Percentiles rank a stretch among this genome's conserved stretches.
These are phyloP conservation scores for Sebastes alutus DNA, from an alignment of 2,797 vertebrate species.

Conservation along the genomic window DNA sequence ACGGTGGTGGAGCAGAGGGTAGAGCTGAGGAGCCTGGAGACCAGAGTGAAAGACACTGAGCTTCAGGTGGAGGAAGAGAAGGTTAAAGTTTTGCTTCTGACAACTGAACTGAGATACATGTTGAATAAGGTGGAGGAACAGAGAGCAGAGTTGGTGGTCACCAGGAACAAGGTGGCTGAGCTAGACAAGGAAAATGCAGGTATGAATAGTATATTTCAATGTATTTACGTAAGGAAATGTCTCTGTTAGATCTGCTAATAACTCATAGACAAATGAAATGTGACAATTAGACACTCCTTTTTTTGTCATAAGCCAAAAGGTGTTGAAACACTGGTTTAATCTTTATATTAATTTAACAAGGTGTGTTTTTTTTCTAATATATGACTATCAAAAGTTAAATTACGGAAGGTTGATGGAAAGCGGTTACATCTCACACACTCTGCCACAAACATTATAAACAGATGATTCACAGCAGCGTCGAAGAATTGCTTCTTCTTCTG, in stretches of 20 bases:
- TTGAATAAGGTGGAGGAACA: no score
- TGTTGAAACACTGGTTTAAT: background rate
- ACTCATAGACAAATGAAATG: background rate
- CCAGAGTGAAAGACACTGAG: background rate
- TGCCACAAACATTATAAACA: conserved; percentile 6
- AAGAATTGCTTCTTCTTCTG: conserved; percentile 11
- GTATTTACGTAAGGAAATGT: background rate
- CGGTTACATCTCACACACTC: background rate
- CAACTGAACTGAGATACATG: background rate
- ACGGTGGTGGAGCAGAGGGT: background rate
- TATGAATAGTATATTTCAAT: background rate
- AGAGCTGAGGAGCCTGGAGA: conserved; percentile 1
- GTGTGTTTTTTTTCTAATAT: background rate
- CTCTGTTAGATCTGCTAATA: background rate
- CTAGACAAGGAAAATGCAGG: background rate
- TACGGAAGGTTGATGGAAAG: background rate
- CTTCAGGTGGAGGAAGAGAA: background rate
- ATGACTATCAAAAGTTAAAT: background rate
- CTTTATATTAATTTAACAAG: background rate
- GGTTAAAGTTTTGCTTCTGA: background rate
- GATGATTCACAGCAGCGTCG: background rate
- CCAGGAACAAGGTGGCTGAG: background rate
- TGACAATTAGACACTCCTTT: background rate
- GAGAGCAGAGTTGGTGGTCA: background rate
- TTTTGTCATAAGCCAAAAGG: background rate